Percentiles rank a stretch among this genome's conserved stretches.
Evolutionary conservation across 2,113 vertebrate genomes (phyloP).

Genomic region (Odontophorus gujanensis): DNA sequence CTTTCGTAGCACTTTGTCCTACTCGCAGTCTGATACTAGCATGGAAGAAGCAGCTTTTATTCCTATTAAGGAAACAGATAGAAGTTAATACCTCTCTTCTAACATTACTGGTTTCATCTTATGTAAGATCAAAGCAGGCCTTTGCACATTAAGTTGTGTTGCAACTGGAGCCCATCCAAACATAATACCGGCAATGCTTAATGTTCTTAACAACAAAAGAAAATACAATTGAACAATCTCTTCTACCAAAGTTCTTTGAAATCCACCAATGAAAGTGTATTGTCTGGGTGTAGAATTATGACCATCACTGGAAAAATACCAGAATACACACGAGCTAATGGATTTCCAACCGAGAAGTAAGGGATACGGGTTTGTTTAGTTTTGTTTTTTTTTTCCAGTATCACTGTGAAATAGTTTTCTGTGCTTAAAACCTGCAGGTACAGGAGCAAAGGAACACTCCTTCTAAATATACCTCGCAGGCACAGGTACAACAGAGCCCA

Average conservation of each 20-base stretch:
- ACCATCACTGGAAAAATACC: not conserved
- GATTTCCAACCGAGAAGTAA: not conserved
- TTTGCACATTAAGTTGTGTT: slow-evolving; percentile 27
- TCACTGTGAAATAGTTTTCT: not conserved
- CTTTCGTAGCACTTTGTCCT: not conserved
- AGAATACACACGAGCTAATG: fast-evolving
- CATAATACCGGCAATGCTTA: not conserved
- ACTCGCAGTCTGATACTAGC: not conserved
- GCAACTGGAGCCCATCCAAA: slow-evolving; percentile 8
- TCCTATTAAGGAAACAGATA: slow-evolving; percentile 7
- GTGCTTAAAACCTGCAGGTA: not conserved
- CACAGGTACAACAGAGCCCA: not conserved
- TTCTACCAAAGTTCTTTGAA: not conserved
- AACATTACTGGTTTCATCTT: slow-evolving; percentile 22
- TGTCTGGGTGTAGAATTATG: not conserved
- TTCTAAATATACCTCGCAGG: not conserved
- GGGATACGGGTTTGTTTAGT: not conserved
- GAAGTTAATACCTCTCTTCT: slow-evolving; percentile 1
- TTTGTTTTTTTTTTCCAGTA: not conserved
- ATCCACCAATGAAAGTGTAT: not conserved
- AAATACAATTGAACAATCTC: slow-evolving; percentile 42
- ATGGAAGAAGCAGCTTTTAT: not conserved
- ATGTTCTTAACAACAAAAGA: slow-evolving; percentile 35
- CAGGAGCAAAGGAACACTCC: not conserved
- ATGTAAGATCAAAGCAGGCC: not conserved